Evolutionary conservation across 2,888 invertebrate species (phyloP), one percentile per base, ranked within the genome.

Genomic region (Syrphus vitripennis): DNA sequence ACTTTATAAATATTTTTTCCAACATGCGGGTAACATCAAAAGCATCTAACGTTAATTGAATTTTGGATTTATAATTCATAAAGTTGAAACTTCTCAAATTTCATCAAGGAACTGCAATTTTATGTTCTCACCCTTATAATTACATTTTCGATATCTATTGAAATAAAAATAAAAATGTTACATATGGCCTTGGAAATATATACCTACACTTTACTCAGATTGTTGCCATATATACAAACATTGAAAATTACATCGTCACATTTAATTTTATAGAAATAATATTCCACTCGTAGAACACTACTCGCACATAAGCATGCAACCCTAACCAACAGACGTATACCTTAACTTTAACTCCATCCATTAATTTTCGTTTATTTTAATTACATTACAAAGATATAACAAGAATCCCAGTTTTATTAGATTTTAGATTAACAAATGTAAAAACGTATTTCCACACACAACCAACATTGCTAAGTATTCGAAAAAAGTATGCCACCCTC

Each of bases 331-430:
- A 50, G n/a, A 29, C 53, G 53, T 26, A 16, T 29, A 29, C 5
- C 0, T 29, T n/a, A n/a, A 2, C 6, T 29, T 9, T 29, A 53
- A 53, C 29, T 59, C 2, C 70, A 74, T 71, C 57, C 75, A 80
- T 83, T 75, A 79, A 83, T 57, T 79, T 75, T 83, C 83, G 50
- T 83, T 83, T 80, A 83, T 80, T 83, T 83, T 83, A 83, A 83
- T 83, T 79, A 70, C 83, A 83, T 79, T 79, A 63, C 24, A 55
- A 57, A 75, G 75, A 70, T 50, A 45, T 74, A 79, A 79, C 40
- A 37, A 79, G 65, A 69, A 80, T 83, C 65, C 69, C 57, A 45
- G 50, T 45, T n/a, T n/a, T n/a, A 55, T 83, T 83, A 67, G 78
- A 69, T 78, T 31, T 55, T 55, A 55, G n/a, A 55, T 55, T 31